Evolutionary conservation across 2,888 invertebrate genomes (phyloP).

Genomic region (Amorpha juglandis): DNA sequence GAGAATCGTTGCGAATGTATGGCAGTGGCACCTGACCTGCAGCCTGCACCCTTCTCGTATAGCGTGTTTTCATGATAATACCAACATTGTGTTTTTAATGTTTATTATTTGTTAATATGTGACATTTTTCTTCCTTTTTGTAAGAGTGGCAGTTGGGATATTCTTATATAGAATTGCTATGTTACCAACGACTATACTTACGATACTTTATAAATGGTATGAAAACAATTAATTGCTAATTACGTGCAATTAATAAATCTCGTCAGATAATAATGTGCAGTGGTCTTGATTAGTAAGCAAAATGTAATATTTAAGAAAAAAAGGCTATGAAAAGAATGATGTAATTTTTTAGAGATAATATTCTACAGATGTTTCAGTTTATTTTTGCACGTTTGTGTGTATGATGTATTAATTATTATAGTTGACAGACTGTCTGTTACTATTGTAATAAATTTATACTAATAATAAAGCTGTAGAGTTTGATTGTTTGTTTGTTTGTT

Average conservation of each 20-base stretch:
- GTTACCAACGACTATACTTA: neutral
- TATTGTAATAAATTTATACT: too few species aligned
- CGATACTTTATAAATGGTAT: neutral
- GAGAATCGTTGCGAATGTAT: conserved; percentile 10
- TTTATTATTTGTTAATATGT: conserved; percentile 14
- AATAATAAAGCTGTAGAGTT: too few species aligned
- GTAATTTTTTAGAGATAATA: too few species aligned
- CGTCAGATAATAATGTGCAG: too few species aligned
- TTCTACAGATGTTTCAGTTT: too few species aligned
- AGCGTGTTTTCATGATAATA: neutral
- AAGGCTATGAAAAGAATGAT: too few species aligned
- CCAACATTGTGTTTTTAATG: conserved; percentile 12
- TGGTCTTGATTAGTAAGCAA: too few species aligned
- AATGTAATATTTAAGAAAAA: too few species aligned
- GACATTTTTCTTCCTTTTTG: conserved; percentile 2
- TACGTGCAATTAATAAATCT: neutral
- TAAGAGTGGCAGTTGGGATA: neutral
- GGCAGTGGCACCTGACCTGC: conserved; percentile 14
- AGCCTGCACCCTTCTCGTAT: neutral
- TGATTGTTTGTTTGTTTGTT: too few species aligned
- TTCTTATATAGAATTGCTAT: neutral
- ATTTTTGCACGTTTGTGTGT: too few species aligned
- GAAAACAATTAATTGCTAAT: neutral
- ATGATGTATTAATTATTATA: too few species aligned
- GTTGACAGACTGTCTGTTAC: too few species aligned